Conservation (phyloP, 1,140 invertebrate genomes). For the Asbolus verrucosus region DNA sequence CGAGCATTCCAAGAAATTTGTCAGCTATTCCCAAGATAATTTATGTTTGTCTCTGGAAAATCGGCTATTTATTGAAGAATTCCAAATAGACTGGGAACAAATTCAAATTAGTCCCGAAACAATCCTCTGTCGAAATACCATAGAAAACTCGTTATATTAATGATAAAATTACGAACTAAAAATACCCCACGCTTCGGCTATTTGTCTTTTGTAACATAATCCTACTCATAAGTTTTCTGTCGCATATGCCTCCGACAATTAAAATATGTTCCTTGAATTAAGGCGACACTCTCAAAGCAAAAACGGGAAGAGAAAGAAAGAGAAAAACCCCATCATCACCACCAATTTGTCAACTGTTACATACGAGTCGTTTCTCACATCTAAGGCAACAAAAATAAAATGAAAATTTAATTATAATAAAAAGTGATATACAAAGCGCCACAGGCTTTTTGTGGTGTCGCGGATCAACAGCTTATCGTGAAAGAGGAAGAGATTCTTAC, state of each 20-base stretch:
- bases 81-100: conserved; percentile 14
- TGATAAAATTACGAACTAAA: conserved; percentile 20
- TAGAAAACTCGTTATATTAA: conserved; percentile 15
- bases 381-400: conserved; percentile 11
- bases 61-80: conserved; percentile 24
- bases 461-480: conserved; percentile 2
- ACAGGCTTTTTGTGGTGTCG: background rate
- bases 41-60: conserved; percentile 12
- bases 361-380: conserved; percentile 17
- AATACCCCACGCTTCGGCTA: conserved; percentile 10
- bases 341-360: conserved; percentile 23
- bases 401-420: conserved; percentile 26
- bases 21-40: conserved; percentile 18
- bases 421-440: conserved; percentile 6
- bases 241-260: conserved; percentile 23
- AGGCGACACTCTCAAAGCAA: background rate
- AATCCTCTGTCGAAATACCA: conserved; percentile 14
- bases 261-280: conserved; percentile 23
- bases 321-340: conserved; percentile 30
- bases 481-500: conserved; percentile 1
- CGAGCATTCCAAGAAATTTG: conserved; percentile 33
- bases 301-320: conserved; percentile 19
- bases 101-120: conserved; percentile 24
- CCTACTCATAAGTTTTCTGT: conserved; percentile 18
- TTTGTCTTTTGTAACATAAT: conserved; percentile 23